Conservation (phyloP, 2,888 invertebrate species). For the Oxytorus armatus region DNA sequence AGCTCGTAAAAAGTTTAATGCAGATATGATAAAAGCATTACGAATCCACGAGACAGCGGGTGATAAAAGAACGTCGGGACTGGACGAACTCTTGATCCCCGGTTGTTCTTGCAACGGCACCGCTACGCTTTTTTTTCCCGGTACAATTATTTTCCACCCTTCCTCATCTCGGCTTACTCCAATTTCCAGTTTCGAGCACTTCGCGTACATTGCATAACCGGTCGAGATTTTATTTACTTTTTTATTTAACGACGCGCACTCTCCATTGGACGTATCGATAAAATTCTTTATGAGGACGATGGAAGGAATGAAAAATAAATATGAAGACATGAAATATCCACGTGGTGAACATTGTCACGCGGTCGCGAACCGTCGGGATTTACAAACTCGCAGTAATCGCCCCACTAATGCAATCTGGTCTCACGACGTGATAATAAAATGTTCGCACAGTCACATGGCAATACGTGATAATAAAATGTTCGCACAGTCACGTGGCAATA, state of each 20-base stretch:
- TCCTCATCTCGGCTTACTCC: no score
- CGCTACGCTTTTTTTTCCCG: no score
- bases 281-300: background rate
- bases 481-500: slow-evolving; percentile 1
- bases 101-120: no score
- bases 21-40: no score
- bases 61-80: no score
- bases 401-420: background rate
- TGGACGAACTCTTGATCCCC: no score
- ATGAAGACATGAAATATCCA: slow-evolving; percentile 9
- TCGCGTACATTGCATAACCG: background rate
- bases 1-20: no score
- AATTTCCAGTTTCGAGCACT: no score
- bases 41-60: no score
- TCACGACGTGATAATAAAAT: background rate
- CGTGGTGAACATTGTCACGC: slow-evolving; percentile 4
- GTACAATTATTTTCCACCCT: no score
- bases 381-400: background rate
- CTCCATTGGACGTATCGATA: no score
- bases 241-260: background rate
- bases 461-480: background rate
- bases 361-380: slow-evolving; percentile 18
- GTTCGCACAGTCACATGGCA: background rate
- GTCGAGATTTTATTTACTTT: background rate
- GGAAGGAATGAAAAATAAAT: background rate